A percentile compares a stretch with the other conserved stretches of the same genome.
Conservation (phyloP, 2,113 vertebrate genomes). For the Ailuropoda melanoleuca region DNA sequence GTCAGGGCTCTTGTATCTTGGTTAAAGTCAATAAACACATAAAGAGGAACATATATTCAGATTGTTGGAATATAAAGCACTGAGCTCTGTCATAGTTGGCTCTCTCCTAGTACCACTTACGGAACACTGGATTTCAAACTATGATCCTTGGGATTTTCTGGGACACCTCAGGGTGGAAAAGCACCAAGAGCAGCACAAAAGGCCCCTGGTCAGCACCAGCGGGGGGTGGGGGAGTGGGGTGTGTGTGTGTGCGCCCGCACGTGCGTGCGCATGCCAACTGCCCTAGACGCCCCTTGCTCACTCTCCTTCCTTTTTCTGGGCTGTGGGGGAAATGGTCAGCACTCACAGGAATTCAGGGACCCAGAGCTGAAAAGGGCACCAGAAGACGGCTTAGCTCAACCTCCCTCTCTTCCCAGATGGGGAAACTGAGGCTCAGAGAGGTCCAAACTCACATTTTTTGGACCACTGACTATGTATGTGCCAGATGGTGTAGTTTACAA, state of each 20-base stretch:
- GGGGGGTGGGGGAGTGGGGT: not conserved
- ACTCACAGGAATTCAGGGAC: not conserved
- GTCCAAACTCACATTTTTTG: not conserved
- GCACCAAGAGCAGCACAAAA: not conserved
- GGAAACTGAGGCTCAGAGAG: not conserved
- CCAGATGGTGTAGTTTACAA: not conserved
- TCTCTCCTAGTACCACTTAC: not conserved
- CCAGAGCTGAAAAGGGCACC: not conserved
- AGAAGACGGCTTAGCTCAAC: not conserved
- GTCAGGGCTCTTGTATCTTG: not conserved
- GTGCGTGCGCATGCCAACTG: not conserved
- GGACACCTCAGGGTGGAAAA: not conserved
- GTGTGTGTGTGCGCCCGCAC: too few relatives aligned
- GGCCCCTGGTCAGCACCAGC: too few relatives aligned
- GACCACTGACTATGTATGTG: not conserved
- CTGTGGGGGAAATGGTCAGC: rapidly evolving
- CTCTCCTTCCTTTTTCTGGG: not conserved
- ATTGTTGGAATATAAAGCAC: not conserved
- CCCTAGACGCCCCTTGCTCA: too few relatives aligned
- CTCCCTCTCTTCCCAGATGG: too few relatives aligned
- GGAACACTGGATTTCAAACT: not conserved
- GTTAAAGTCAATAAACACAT: constrained; percentile 22
- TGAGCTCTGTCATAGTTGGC: not conserved
- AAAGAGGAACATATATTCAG: not conserved
- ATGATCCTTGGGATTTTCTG: not conserved